phyloP scores from a whole-genome alignment of 2,797 vertebrate genomes.

The Manis pentadactyla region DNA sequence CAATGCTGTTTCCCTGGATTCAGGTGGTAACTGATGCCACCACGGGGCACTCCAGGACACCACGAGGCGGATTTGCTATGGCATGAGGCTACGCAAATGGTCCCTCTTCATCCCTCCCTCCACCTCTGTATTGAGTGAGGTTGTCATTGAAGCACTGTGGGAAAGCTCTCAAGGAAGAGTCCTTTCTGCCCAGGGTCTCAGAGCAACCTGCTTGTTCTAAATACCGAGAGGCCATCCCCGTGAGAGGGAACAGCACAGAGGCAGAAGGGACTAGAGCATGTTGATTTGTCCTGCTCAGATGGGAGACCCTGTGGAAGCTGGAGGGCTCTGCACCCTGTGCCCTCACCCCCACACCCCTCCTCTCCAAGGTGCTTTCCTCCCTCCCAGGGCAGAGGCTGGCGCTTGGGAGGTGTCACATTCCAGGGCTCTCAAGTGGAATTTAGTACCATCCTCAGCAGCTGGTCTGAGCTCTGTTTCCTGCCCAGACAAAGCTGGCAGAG shows the following conservation, averaged over 20 bases:
- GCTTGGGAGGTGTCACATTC: conserved; percentile 52
- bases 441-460: conserved; percentile 41
- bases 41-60: not conserved
- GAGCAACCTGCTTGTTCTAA: not conserved
- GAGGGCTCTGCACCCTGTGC: no score
- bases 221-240: not conserved
- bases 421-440: conserved; percentile 63
- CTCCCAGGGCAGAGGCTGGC: not conserved
- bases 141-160: not conserved
- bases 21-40: not conserved
- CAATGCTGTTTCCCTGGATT: not conserved
- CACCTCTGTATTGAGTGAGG: not conserved
- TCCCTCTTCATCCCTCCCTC: not conserved
- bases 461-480: conserved; percentile 72
- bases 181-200: not conserved
- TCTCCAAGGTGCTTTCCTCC: not conserved
- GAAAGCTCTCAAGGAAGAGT: not conserved
- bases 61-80: not conserved
- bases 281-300: not conserved
- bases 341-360: not conserved
- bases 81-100: not conserved
- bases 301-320: not conserved
- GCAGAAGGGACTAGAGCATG: not conserved
- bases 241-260: not conserved
- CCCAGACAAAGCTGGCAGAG: conserved; percentile 65